Conservation (phyloP, 2,888 invertebrate genomes). For the Sphaerophoria rueppellii region DNA sequence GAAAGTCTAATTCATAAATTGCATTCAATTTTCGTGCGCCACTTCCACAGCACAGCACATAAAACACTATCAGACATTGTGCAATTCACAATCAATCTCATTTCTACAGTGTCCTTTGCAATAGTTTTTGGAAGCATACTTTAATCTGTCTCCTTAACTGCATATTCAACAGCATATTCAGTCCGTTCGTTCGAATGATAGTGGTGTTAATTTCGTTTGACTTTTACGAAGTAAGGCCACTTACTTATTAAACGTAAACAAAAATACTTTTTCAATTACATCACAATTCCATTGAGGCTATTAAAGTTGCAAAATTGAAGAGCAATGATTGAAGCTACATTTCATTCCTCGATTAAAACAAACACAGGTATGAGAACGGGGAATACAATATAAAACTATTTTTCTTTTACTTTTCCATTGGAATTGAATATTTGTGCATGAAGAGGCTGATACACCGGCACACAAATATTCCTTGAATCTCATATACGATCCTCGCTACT, state of each 20-base stretch:
- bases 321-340: constrained; percentile 20
- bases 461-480: background rate
- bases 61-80: background rate
- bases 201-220: too few species aligned
- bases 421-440: background rate
- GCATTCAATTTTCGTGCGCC: constrained; percentile 5
- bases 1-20: constrained; percentile 35
- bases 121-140: constrained; percentile 37
- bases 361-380: background rate
- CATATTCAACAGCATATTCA: background rate
- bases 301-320: constrained; percentile 44
- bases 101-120: constrained; percentile 46
- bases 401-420: background rate
- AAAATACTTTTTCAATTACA: constrained; percentile 55
- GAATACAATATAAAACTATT: constrained; percentile 24
- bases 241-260: constrained; percentile 32
- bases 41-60: background rate
- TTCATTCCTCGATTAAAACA: background rate
- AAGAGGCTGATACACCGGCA: background rate
- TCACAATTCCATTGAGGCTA: constrained; percentile 63
- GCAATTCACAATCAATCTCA: constrained; percentile 28
- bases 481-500: background rate
- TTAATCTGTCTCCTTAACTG: background rate
- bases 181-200: too few species aligned
- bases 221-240: background rate